Evolutionary conservation across 2,888 invertebrate genomes (phyloP).

Genomic region (Lasioglossum lativentre): DNA sequence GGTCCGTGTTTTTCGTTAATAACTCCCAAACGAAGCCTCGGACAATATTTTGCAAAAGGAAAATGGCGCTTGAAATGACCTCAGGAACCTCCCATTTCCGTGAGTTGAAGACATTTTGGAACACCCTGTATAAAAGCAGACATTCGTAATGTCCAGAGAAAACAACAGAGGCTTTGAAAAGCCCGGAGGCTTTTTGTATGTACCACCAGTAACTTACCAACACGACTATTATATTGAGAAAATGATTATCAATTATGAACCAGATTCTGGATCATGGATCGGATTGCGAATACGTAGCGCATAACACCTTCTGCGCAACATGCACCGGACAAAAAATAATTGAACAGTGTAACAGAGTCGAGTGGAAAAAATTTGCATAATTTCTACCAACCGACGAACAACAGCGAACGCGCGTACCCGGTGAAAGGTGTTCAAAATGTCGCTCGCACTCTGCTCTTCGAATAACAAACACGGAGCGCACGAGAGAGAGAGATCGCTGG

Average conservation of each 20-base stretch:
- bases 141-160: no score
- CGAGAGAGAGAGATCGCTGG: not conserved
- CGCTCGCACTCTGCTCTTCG: not conserved
- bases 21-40: no score
- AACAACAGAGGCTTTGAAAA: no score
- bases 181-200: no score
- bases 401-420: not conserved
- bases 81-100: no score
- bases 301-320: not conserved
- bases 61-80: no score
- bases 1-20: no score
- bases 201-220: no score
- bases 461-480: not conserved
- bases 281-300: not conserved
- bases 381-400: not conserved
- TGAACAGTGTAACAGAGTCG: not conserved
- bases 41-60: no score
- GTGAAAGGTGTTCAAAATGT: not conserved
- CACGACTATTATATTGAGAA: not conserved
- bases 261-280: no score
- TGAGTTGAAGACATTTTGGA: no score
- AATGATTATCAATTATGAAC: not conserved
- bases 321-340: not conserved
- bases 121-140: no score
- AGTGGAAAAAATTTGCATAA: conserved; percentile 4